phyloP scores from a whole-genome alignment of 1,140 invertebrate species.

The Hylaeus anthracinus region DNA sequence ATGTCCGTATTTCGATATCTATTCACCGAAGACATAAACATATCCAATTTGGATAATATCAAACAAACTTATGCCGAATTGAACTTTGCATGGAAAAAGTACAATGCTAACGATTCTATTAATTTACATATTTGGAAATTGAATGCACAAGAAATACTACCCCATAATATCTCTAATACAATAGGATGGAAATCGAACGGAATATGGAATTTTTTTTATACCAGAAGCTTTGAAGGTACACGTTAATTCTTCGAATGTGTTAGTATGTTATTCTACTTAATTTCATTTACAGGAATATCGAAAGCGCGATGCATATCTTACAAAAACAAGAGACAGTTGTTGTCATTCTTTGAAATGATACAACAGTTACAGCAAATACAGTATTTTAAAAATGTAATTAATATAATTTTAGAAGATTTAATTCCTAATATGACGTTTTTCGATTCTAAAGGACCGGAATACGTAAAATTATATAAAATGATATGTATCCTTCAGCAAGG shows the following conservation, averaged over 20 bases:
- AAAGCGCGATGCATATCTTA: constrained; percentile 64
- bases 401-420: constrained; percentile 59
- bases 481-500: constrained; percentile 66
- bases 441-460: constrained; percentile 58
- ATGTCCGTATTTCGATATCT: constrained; percentile 39
- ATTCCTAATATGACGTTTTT: constrained; percentile 60
- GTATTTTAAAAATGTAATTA: constrained; percentile 67
- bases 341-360: constrained; percentile 60
- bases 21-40: constrained; percentile 13
- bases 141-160: not conserved
- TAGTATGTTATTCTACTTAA: constrained; percentile 22
- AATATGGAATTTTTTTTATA: constrained; percentile 70
- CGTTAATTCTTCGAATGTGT: not conserved
- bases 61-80: constrained; percentile 38
- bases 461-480: constrained; percentile 69
- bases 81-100: constrained; percentile 34
- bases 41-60: not conserved
- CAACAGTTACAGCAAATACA: constrained; percentile 69
- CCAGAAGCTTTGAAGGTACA: constrained; percentile 67
- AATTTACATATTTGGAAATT: constrained; percentile 28
- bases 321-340: constrained; percentile 61
- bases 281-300: constrained; percentile 64
- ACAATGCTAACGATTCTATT: constrained; percentile 35
- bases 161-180: constrained; percentile 3
- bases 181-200: constrained; percentile 69